Evolutionary conservation across 2,113 vertebrate species (phyloP).

Genomic region (Hydropotes inermis): DNA sequence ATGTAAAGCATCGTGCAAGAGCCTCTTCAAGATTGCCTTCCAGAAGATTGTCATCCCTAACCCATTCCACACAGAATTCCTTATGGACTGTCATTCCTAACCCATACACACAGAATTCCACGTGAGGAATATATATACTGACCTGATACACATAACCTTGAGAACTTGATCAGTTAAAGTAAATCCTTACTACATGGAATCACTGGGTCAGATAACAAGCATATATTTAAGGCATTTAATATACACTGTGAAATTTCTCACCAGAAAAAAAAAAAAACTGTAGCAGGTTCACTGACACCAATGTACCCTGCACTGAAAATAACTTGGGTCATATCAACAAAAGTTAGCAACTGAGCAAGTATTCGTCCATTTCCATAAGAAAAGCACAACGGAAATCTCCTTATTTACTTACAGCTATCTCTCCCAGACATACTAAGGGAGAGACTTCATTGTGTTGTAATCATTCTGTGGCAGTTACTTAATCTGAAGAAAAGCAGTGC

Average conservation of each 20-base stretch:
- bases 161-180: not conserved
- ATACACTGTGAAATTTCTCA: not conserved
- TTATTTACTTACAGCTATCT: not conserved
- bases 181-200: not conserved
- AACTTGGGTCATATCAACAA: not conserved
- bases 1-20: not conserved
- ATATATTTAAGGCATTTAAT: not conserved
- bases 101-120: not conserved
- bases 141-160: not conserved
- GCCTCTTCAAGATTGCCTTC: not conserved
- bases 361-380: not conserved
- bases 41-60: not conserved
- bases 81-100: not conserved
- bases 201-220: not conserved
- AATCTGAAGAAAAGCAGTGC: not conserved
- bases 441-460: not conserved
- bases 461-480: not conserved
- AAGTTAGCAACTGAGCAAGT: not conserved
- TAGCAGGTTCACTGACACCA: not conserved
- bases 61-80: not conserved
- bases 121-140: not conserved
- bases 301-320: not conserved
- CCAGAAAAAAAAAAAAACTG: not conserved
- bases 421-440: not conserved
- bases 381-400: not conserved